phyloP scores from a whole-genome alignment of 2,113 vertebrate genomes.

The Calonectris borealis region DNA sequence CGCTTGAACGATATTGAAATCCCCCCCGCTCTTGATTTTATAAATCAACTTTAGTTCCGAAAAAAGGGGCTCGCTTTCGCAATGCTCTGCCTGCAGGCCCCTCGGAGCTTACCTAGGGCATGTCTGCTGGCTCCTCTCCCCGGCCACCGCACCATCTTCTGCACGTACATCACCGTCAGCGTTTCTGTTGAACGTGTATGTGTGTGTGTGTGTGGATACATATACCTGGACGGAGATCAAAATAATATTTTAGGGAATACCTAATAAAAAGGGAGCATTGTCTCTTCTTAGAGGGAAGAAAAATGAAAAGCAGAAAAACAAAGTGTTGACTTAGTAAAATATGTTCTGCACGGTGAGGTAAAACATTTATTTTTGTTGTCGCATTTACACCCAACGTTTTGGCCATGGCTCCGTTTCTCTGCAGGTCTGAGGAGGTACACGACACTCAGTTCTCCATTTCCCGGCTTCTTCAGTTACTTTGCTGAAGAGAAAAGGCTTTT shows the following conservation, averaged over 20 bases:
- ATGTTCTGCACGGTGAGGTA: neutral
- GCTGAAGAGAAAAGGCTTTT: conserved; percentile 22
- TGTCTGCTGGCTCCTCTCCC: neutral
- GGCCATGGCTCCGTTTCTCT: neutral
- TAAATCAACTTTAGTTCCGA: neutral
- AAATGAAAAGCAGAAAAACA: neutral
- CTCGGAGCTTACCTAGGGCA: neutral
- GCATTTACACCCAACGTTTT: conserved; percentile 2
- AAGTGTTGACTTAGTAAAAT: neutral
- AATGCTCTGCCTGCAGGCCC: neutral
- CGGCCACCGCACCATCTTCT: neutral
- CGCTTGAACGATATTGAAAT: neutral
- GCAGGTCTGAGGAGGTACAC: neutral
- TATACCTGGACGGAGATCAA: neutral
- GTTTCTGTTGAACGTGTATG: too few relatives aligned
- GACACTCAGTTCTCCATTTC: neutral
- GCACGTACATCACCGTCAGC: neutral
- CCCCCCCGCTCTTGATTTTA: neutral
- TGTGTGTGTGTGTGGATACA: accelerated
- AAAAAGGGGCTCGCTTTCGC: neutral
- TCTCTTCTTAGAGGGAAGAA: neutral
- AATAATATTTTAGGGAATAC: neutral
- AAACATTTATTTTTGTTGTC: conserved; percentile 48
- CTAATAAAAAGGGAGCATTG: neutral
- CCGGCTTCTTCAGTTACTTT: neutral